Base-by-base conservation (phyloP, 2,797 vertebrate genomes). In the Leucoraja ocellata region DNA sequence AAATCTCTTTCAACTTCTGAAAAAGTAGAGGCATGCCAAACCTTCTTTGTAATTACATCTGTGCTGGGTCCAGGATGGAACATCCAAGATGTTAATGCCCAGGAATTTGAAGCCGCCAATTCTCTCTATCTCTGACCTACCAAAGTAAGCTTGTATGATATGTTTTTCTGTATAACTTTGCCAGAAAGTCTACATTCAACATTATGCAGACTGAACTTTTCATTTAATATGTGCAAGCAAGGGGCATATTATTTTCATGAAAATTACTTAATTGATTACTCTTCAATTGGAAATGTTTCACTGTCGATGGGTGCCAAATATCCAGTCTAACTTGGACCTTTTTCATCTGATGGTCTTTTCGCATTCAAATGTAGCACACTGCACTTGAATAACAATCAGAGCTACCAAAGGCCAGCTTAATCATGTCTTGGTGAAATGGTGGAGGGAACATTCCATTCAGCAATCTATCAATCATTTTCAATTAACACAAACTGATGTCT, bases 341-440 rank as follows among this genome's bases (percentile, higher is more conserved):
- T 88, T 88, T 63, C 61, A 88, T 36, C 84, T 68, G n/a, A 65
- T 65, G 65, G 84, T 88, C 61, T 32, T 88, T 74, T 91, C 90
- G 28, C 11, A 68, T 74, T 91, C 36, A 71, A 71, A 39, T 23
- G 21, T 91, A 68, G 16, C 68, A 73, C 65, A 8, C 32, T 4
- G 32, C 65, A 91, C 14, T 73, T 14, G 11, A 71, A 65, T 71
- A 91, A 21, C 90, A 23, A 91, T 28, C 36, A 54, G 36, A 73
- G 32, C 90, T 39, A 68, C 71, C 68, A 91, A 74, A 54, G 68
- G 28, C n/a, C 23, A 28, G n/a, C 61, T 65, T 65, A 36, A 92
- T 92, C 39, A 74, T 25, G 21, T 74, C 25, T 8, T 74, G 68
- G 39, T 74, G 90, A 74, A 74, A 28, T 46, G 46, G 36, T 16